Conservation (phyloP, 2,888 invertebrate species). For the Nasonia oneida region DNA sequence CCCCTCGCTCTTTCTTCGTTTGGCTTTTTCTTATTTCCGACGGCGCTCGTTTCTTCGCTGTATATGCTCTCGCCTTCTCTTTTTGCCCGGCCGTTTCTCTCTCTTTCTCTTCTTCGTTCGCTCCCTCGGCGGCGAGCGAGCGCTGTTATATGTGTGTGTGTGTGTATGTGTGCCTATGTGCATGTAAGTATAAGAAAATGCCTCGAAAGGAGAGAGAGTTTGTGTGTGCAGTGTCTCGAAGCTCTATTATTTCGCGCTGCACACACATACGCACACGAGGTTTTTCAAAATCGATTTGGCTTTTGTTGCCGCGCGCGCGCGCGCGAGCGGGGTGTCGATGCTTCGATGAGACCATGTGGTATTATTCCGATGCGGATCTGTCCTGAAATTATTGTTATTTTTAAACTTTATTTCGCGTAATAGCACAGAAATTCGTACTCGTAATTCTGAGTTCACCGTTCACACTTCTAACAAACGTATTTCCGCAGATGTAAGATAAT, state of each 20-base stretch:
- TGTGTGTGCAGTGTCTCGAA: background rate
- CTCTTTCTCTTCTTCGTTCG: slow-evolving; percentile 30
- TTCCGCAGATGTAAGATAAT: background rate
- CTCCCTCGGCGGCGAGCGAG: background rate
- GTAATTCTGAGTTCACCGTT: background rate
- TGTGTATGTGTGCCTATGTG: background rate
- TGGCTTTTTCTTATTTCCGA: slow-evolving; percentile 39
- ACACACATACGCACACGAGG: background rate
- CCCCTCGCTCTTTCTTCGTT: slow-evolving; percentile 14
- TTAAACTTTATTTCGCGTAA: no score
- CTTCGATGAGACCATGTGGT: no score
- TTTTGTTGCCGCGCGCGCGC: background rate
- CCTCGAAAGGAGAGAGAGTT: background rate
- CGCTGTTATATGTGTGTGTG: background rate
- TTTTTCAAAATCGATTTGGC: slow-evolving; percentile 16
- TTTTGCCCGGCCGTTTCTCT: slow-evolving; percentile 28
- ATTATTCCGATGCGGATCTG: no score
- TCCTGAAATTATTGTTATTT: no score
- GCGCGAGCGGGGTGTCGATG: no score
- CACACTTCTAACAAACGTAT: background rate
- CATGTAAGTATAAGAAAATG: background rate
- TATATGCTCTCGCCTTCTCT: slow-evolving; percentile 17
- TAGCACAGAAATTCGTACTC: no score
- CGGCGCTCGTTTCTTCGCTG: slow-evolving; percentile 14
- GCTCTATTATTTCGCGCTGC: slow-evolving; percentile 22